phyloP scores from a whole-genome alignment of 2,113 vertebrate species.

The Zeus faber region DNA sequence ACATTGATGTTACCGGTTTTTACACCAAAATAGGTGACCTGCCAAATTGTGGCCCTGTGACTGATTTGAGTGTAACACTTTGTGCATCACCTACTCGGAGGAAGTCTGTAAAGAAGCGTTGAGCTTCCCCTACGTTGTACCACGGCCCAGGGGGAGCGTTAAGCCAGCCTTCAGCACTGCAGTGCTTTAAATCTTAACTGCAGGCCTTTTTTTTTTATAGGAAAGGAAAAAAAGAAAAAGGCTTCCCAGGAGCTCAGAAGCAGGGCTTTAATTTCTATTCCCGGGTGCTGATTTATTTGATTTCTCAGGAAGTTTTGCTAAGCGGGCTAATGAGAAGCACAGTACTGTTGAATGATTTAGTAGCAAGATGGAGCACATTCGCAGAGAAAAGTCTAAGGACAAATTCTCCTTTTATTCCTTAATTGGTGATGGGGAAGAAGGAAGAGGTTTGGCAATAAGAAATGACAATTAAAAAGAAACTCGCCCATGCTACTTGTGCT shows the following conservation, averaged over 20 bases:
- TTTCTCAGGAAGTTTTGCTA: slow-evolving; percentile 88
- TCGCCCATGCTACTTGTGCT: slow-evolving; percentile 63
- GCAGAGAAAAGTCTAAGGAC: slow-evolving; percentile 69
- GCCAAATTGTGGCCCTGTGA: too few species aligned
- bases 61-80: too few species aligned
- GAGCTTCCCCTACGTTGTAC: slow-evolving; percentile 26
- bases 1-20: too few species aligned
- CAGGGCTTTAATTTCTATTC: slow-evolving; percentile 86
- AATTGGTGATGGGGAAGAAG: slow-evolving; percentile 69
- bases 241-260: slow-evolving; percentile 53
- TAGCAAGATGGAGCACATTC: slow-evolving; percentile 63
- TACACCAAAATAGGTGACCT: too few species aligned
- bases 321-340: slow-evolving; percentile 88
- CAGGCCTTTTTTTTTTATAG: slow-evolving; percentile 11
- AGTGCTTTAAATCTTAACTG: slow-evolving; percentile 51
- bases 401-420: slow-evolving; percentile 82
- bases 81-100: too few species aligned
- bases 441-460: slow-evolving; percentile 76
- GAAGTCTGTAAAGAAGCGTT: too few species aligned
- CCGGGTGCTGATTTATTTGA: slow-evolving; percentile 86
- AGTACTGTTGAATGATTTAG: slow-evolving; percentile 85
- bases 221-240: slow-evolving; percentile 3
- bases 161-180: slow-evolving; percentile 34
- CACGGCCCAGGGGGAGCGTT: slow-evolving; percentile 32
- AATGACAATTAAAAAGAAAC: slow-evolving; percentile 53